Percentiles rank a stretch among this genome's conserved stretches.
phyloP scores from a whole-genome alignment of 2,797 vertebrate genomes.

The Lateolabrax maculatus region DNA sequence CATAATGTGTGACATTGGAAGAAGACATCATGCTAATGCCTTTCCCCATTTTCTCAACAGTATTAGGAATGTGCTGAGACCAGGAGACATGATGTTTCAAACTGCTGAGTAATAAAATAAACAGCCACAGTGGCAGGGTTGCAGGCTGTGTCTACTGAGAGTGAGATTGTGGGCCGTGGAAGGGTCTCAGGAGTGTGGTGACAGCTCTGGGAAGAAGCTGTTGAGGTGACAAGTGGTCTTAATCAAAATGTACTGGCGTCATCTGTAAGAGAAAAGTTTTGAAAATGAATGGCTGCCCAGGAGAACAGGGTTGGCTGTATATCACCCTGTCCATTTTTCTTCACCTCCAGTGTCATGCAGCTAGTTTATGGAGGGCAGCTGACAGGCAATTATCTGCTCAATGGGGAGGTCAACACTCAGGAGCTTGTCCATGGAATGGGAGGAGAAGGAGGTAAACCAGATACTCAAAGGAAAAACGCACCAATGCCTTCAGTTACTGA shows the following conservation, averaged over 20 bases:
- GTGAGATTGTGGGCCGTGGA: constrained; percentile 26
- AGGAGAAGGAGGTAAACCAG: constrained; percentile 50
- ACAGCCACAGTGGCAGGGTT: constrained; percentile 26
- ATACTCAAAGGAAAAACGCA: constrained; percentile 28
- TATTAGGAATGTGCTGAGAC: constrained; percentile 19
- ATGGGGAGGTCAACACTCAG: constrained; percentile 70
- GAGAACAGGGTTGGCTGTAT: constrained; percentile 58
- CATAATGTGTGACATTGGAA: not conserved
- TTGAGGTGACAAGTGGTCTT: constrained; percentile 70
- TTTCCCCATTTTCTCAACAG: not conserved
- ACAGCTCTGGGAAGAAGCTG: constrained; percentile 65
- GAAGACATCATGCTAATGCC: not conserved
- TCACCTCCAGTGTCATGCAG: constrained; percentile 66
- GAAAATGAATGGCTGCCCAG: constrained; percentile 61
- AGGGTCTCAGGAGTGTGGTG: constrained; percentile 38
- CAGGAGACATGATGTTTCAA: constrained; percentile 14
- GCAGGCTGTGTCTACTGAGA: constrained; percentile 12
- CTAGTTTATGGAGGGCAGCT: constrained; percentile 74
- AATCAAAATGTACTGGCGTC: constrained; percentile 63
- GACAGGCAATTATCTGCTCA: constrained; percentile 81
- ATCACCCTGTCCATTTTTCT: constrained; percentile 68
- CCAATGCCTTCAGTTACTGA: constrained; percentile 38
- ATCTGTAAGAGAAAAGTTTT: constrained; percentile 64
- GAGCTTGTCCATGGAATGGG: constrained; percentile 49
- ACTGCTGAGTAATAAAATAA: constrained; percentile 52